Evolutionary conservation across 2,113 vertebrate genomes (phyloP).

Genomic region (Synchiropus splendidus): DNA sequence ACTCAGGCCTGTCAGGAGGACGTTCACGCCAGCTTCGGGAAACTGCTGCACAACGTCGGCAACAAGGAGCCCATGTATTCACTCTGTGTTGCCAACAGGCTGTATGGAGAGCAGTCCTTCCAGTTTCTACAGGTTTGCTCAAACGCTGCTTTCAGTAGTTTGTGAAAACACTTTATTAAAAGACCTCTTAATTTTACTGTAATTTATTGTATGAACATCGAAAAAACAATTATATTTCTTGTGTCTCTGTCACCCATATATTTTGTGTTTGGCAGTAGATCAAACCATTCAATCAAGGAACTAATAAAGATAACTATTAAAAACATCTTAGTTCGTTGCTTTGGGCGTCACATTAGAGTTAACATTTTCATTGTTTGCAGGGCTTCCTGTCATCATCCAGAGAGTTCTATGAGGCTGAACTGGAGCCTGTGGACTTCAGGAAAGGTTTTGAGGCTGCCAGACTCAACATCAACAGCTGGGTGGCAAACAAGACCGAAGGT

Average conservation of each 20-base stretch:
- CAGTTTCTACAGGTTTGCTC: constrained; percentile 70
- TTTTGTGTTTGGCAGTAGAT: too few relatives aligned
- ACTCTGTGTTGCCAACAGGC: constrained; percentile 75
- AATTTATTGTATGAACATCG: too few relatives aligned
- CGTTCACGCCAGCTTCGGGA: constrained; percentile 65
- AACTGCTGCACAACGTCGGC: constrained; percentile 70
- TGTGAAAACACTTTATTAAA: too few relatives aligned
- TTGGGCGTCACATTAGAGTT: too few relatives aligned
- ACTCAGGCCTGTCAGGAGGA: constrained; percentile 35
- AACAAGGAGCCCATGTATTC: constrained; percentile 62
- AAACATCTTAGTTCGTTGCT: too few relatives aligned
- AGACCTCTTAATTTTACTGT: too few relatives aligned
- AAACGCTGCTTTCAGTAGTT: too few relatives aligned
- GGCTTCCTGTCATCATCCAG: constrained; percentile 49
- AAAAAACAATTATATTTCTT: too few relatives aligned
- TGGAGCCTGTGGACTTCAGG: constrained; percentile 61
- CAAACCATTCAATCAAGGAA: too few relatives aligned
- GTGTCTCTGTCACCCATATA: too few relatives aligned
- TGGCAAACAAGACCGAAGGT: constrained; percentile 65
- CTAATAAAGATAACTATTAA: too few relatives aligned
- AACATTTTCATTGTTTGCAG: too few relatives aligned
- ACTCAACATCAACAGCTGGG: constrained; percentile 66
- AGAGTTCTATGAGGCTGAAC: constrained; percentile 54
- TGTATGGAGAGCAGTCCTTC: constrained; percentile 81
- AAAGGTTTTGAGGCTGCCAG: constrained; percentile 36